phyloP scores from a whole-genome alignment of 2,888 invertebrate genomes.

The Rhingia rostrata region DNA sequence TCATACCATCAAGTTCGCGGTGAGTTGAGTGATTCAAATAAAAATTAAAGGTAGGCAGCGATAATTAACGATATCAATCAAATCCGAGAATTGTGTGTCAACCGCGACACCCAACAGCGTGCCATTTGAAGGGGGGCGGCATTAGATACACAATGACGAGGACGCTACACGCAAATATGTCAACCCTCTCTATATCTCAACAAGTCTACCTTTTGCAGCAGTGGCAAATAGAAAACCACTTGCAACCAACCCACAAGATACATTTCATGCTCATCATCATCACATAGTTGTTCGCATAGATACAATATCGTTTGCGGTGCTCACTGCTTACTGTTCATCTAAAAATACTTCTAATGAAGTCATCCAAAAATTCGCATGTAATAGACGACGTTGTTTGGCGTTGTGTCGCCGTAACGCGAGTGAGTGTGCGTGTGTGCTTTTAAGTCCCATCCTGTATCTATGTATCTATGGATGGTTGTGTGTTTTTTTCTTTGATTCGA shows the following conservation, averaged over 20 bases:
- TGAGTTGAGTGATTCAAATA: conserved; percentile 56
- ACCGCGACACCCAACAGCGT: neutral
- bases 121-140: neutral
- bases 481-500: conserved; percentile 58
- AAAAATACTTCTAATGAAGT: conserved; percentile 71
- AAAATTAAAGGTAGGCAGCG: conserved; percentile 18
- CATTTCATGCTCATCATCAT: neutral
- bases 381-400: conserved; percentile 32
- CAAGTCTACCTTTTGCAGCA: conserved; percentile 1
- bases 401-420: conserved; percentile 45
- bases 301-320: conserved; percentile 6
- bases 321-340: too few relatives aligned
- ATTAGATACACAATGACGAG: conserved; percentile 38
- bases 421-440: neutral
- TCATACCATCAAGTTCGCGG: conserved; percentile 46
- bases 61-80: conserved; percentile 47
- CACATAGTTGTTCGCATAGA: neutral
- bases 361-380: conserved; percentile 68
- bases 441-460: conserved; percentile 26
- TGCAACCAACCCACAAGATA: neutral
- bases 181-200: neutral
- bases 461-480: conserved; percentile 11
- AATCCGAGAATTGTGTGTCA: conserved; percentile 36
- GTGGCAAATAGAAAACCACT: neutral
- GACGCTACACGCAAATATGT: conserved; percentile 50